Percentiles rank a stretch among this genome's conserved stretches.
phyloP scores from a whole-genome alignment of 92 coral and sea anemone genomes.

The Heteractis magnifica region DNA sequence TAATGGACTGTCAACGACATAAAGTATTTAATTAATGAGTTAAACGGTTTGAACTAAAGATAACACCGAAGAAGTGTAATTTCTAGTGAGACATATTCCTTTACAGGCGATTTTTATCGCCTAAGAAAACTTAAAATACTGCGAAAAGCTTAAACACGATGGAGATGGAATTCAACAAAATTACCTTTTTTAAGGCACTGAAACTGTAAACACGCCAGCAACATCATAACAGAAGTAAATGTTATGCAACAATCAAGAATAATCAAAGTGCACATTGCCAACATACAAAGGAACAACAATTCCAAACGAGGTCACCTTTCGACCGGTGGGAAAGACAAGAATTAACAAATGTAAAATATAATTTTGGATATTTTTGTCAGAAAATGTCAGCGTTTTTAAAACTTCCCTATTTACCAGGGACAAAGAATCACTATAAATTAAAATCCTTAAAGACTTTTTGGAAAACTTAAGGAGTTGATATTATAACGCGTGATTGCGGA shows the following conservation, averaged over 20 bases:
- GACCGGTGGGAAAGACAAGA: not conserved
- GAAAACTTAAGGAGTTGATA: no score
- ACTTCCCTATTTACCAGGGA: no score
- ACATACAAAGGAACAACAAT: not conserved
- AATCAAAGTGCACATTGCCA: not conserved
- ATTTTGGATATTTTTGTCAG: no score
- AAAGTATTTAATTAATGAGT: conserved; percentile 27
- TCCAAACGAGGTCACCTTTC: not conserved
- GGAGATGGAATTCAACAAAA: no score
- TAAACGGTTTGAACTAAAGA: conserved; percentile 15
- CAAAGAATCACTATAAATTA: no score
- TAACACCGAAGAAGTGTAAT: not conserved
- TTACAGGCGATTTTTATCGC: not conserved
- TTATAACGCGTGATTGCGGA: no score
- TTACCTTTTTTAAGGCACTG: no score
- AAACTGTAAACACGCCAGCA: no score
- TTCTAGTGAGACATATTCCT: not conserved
- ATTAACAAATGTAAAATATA: no score
- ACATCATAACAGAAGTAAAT: no score
- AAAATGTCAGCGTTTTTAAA: no score
- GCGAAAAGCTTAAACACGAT: not conserved
- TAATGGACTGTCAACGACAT: conserved; percentile 26
- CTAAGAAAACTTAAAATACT: not conserved
- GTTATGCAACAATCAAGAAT: not conserved
- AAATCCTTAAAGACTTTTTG: no score